Conservation (phyloP, 2,888 invertebrate genomes). For the Pammene fasciana region DNA sequence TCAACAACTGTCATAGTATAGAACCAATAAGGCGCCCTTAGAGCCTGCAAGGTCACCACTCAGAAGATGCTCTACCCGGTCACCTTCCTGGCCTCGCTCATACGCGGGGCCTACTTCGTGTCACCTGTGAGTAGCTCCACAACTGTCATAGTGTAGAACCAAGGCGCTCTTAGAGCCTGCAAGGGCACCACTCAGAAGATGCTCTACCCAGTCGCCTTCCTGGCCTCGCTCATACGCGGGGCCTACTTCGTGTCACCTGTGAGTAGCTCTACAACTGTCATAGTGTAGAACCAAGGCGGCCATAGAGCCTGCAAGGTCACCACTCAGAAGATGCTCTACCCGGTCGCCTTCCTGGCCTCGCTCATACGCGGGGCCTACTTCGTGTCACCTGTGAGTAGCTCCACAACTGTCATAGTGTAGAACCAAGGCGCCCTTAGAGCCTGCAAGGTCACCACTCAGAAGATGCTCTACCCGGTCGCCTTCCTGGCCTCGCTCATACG, state of each 20-base stretch:
- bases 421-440: conserved; percentile 81
- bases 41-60: conserved; percentile 93
- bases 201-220: conserved; percentile 92
- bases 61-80: conserved; percentile 95
- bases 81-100: conserved; percentile 92
- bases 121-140: conserved; percentile 87
- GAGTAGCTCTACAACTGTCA: conserved; percentile 62
- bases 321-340: conserved; percentile 94
- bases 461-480: conserved; percentile 93
- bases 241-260: conserved; percentile 96
- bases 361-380: conserved; percentile 94
- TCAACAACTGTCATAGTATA: neutral
- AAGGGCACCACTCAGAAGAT: conserved; percentile 95
- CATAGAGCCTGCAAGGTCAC: conserved; percentile 93
- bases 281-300: conserved; percentile 8
- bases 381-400: conserved; percentile 90
- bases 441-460: conserved; percentile 94
- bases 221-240: conserved; percentile 92
- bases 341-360: conserved; percentile 93
- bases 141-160: too few relatives aligned
- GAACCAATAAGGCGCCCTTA: conserved; percentile 63
- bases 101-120: conserved; percentile 94
- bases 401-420: neutral
- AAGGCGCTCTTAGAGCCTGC: conserved; percentile 86
- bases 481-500: conserved; percentile 93